Percentiles rank a stretch among this genome's conserved stretches.
Conservation (phyloP, 2,113 vertebrate species). For the Cynopterus brachyotis region DNA sequence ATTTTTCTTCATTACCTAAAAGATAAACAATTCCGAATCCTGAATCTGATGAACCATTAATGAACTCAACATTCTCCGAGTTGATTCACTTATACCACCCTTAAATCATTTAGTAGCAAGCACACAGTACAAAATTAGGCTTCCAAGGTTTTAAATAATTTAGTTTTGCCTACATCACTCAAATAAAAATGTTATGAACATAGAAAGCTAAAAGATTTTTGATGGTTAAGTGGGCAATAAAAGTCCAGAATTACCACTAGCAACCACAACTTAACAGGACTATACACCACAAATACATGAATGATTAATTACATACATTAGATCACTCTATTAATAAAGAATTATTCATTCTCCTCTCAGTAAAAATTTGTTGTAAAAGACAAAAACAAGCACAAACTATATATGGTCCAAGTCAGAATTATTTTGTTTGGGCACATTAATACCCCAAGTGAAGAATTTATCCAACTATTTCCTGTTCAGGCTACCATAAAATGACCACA, state of each 20-base stretch:
- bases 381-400: slow-evolving; percentile 25
- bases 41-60: neutral
- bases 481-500: slow-evolving; percentile 7
- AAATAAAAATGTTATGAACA: slow-evolving; percentile 67
- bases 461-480: neutral
- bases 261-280: slow-evolving; percentile 68
- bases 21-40: slow-evolving; percentile 9
- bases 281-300: slow-evolving; percentile 48
- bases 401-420: neutral
- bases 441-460: slow-evolving; percentile 9
- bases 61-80: neutral
- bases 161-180: slow-evolving; percentile 66
- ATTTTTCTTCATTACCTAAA: slow-evolving; percentile 6
- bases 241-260: slow-evolving; percentile 72
- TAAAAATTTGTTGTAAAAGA: slow-evolving; percentile 36
- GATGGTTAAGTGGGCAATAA: slow-evolving; percentile 64
- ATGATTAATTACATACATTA: slow-evolving; percentile 61
- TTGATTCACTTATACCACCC: neutral
- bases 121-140: slow-evolving; percentile 65
- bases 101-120: slow-evolving; percentile 39
- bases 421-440: slow-evolving; percentile 53
- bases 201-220: slow-evolving; percentile 52
- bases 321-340: slow-evolving; percentile 43
- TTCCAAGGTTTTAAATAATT: slow-evolving; percentile 78
- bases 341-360: neutral